Evolutionary conservation across 2,888 invertebrate species (phyloP).

Genomic region (Drosophila pseudotakahashii): DNA sequence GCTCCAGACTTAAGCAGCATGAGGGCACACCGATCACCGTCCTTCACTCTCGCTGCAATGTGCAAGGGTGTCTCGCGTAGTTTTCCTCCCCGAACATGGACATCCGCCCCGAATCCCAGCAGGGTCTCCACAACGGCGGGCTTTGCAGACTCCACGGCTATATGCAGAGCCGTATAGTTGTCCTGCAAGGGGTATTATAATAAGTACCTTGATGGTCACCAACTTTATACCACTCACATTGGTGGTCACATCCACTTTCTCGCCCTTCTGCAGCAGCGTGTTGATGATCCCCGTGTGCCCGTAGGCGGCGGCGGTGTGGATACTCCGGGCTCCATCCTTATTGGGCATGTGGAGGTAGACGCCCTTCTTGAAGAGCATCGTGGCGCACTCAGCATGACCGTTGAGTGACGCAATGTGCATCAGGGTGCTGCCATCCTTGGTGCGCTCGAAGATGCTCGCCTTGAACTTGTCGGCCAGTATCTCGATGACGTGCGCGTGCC

Average conservation of each 20-base stretch:
- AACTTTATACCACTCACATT: constrained; percentile 88
- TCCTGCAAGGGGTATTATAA: constrained; percentile 87
- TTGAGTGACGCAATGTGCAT: constrained; percentile 99
- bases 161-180: constrained; percentile 98
- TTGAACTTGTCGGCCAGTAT: constrained; percentile 98
- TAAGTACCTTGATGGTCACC: too few relatives aligned
- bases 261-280: constrained; percentile 97
- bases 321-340: constrained; percentile 96
- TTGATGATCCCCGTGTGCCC: constrained; percentile 99
- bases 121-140: constrained; percentile 98
- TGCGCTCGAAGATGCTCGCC: constrained; percentile 97
- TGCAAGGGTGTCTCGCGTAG: constrained; percentile 97
- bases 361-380: constrained; percentile 99
- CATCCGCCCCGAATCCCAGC: constrained; percentile 98
- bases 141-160: constrained; percentile 97
- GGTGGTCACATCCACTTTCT: constrained; percentile 97
- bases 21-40: constrained; percentile 96
- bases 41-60: constrained; percentile 97
- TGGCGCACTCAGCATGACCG: constrained; percentile 99
- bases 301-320: constrained; percentile 98
- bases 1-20: constrained; percentile 99
- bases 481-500: constrained; percentile 97
- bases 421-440: constrained; percentile 98
- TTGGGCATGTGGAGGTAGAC: constrained; percentile 99
- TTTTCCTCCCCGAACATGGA: constrained; percentile 96